Base-by-base conservation (phyloP, 2,113 vertebrate species). In the Eptatretus burgeri region DNA sequence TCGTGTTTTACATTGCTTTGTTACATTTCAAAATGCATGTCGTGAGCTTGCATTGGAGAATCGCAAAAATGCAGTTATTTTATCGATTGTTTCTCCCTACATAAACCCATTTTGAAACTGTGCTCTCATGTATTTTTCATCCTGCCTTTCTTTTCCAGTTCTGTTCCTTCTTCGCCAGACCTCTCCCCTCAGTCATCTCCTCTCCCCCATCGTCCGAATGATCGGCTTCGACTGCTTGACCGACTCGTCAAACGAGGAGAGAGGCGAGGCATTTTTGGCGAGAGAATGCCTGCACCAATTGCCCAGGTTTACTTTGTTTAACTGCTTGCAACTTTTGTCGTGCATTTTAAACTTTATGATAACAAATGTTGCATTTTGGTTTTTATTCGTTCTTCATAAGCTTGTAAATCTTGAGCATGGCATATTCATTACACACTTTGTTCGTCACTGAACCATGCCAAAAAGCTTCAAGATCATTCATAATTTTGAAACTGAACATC, bases 141-240 rank as follows among this genome's bases (percentile, higher is more conserved):
- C 3, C 67, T 56, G 19, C 14, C 65, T 64, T 41, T 2, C 71
- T 1, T 70, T 68, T 67, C 67, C 68, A 95, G 91, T 66, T 95
- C 91, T 67, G 84, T 87, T n/a, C 89, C 91, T 0, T 95, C 91
- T 51, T 96, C 89, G 49, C 91, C 91, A 18, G 91, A 98, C 67
- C 79, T 93, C 64, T 96, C 89, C 9, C 91, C 91, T 2, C 89
- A 94, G 70, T 98, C 91, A 2, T 98, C 91, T 50, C 91, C 91
- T 56, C 82, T 87, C 10, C 88, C 86, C 13, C 83, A 88, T 2
- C 77, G 91, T 66, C 84, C 91, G 68, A 93, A 83, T 74, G 91
- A 98, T 71, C 82, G 91, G 1, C 82, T 98, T 51, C 93, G 87
- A 67, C 80, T 94, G 72, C 72, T 98, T 67, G 94, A 89, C 14